Evolutionary conservation across 1,140 invertebrate species (phyloP).

Genomic region (Yoshiicerus persimilis): DNA sequence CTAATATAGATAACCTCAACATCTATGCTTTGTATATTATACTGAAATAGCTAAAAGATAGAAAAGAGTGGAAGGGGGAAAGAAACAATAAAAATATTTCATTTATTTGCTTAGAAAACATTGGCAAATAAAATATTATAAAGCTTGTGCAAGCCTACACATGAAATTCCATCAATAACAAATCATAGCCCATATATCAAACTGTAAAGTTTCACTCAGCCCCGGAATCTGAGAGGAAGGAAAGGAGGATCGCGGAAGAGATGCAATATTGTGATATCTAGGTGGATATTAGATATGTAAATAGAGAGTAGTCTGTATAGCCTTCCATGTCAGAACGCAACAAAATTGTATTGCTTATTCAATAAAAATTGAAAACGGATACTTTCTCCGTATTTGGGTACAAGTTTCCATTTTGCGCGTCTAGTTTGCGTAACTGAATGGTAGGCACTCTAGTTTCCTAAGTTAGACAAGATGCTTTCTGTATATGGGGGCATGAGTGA

Average conservation of each 20-base stretch:
- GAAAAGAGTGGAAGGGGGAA: too few species aligned
- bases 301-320: neutral
- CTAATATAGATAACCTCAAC: too few species aligned
- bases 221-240: neutral
- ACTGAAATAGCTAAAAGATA: too few species aligned
- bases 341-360: neutral
- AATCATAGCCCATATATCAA: neutral
- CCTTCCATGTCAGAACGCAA: neutral
- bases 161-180: neutral
- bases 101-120: neutral
- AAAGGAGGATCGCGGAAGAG: neutral
- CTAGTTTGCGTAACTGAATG: too few species aligned
- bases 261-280: neutral
- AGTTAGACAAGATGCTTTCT: neutral
- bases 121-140: neutral
- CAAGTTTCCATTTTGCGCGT: too few species aligned
- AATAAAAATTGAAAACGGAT: neutral
- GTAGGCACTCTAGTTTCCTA: neutral
- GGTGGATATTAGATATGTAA: neutral
- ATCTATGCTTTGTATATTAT: too few species aligned
- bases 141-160: neutral
- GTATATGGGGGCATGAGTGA: neutral
- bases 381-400: neutral
- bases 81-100: neutral
- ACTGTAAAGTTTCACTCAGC: neutral